phyloP scores from a whole-genome alignment of 2,888 invertebrate species.

The Leptinotarsa rubiginosa region DNA sequence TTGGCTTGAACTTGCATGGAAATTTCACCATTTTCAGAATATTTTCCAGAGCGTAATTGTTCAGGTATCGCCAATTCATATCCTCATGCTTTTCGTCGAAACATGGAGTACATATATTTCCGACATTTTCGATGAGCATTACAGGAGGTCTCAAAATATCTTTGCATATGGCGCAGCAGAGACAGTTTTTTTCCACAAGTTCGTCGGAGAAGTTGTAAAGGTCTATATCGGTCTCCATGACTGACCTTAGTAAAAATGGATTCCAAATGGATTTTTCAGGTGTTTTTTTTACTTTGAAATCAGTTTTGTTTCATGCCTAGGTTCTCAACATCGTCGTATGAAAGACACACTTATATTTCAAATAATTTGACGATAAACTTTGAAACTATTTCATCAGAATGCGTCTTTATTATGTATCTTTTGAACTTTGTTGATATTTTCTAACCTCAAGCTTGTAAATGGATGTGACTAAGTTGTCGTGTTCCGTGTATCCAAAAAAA shows the following conservation, averaged over 20 bases:
- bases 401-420: not conserved
- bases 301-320: not conserved
- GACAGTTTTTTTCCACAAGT: conserved; percentile 43
- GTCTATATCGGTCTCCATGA: conserved; percentile 29
- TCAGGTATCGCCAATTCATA: conserved; percentile 39
- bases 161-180: conserved; percentile 50
- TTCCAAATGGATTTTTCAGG: not conserved
- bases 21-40: conserved; percentile 52
- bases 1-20: conserved; percentile 54
- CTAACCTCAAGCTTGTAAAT: not conserved
- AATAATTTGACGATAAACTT: not conserved
- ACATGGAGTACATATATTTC: conserved; percentile 57
- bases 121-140: conserved; percentile 55
- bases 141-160: conserved; percentile 56
- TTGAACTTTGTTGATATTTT: conserved; percentile 12
- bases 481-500: not conserved
- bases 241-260: not conserved
- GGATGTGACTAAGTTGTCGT: conserved; percentile 14
- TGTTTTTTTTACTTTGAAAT: not conserved
- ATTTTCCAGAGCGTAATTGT: conserved; percentile 51
- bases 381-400: not conserved
- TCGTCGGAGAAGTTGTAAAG: conserved; percentile 51
- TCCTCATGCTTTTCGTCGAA: conserved; percentile 43
- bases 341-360: too few species aligned
- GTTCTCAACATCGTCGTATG: too few species aligned